These are phyloP conservation scores for Drosophila sucinea DNA, from an alignment of 1,140 invertebrate species.

Conservation along the genomic window DNA sequence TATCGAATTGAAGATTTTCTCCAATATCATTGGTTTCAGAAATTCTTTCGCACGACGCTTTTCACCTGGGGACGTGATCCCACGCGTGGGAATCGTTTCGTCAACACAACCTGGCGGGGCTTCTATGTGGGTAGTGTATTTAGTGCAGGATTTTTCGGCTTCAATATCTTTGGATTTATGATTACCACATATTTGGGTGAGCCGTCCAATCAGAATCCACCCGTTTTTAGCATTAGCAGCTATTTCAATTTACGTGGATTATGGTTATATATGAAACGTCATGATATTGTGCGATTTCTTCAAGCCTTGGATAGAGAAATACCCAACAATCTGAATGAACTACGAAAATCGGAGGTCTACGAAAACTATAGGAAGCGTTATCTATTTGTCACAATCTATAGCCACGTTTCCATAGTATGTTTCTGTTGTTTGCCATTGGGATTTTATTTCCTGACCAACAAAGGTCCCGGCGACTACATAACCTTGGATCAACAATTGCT, in stretches of 20 bases:
- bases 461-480: constrained; percentile 25
- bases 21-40: constrained; percentile 18
- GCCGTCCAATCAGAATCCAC: constrained; percentile 26
- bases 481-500: constrained; percentile 44
- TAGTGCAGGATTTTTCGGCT: constrained; percentile 13
- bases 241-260: constrained; percentile 53
- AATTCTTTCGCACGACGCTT: background rate
- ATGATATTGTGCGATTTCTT: constrained; percentile 37
- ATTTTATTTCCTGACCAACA: constrained; percentile 30
- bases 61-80: constrained; percentile 34
- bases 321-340: constrained; percentile 25
- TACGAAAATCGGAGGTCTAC: constrained; percentile 21
- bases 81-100: constrained; percentile 15
- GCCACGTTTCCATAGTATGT: background rate
- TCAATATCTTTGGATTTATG: constrained; percentile 24
- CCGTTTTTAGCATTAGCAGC: constrained; percentile 37
- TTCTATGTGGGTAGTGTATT: constrained; percentile 17
- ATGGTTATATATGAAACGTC: constrained; percentile 38
- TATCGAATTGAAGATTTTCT: constrained; percentile 39
- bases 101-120: constrained; percentile 16
- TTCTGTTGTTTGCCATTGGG: constrained; percentile 26
- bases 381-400: constrained; percentile 14
- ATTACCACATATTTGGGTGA: background rate
- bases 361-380: constrained; percentile 13
- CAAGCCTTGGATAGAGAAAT: constrained; percentile 50